phyloP scores from a whole-genome alignment of 2,113 vertebrate genomes.

The Ammodramus savannarum region DNA sequence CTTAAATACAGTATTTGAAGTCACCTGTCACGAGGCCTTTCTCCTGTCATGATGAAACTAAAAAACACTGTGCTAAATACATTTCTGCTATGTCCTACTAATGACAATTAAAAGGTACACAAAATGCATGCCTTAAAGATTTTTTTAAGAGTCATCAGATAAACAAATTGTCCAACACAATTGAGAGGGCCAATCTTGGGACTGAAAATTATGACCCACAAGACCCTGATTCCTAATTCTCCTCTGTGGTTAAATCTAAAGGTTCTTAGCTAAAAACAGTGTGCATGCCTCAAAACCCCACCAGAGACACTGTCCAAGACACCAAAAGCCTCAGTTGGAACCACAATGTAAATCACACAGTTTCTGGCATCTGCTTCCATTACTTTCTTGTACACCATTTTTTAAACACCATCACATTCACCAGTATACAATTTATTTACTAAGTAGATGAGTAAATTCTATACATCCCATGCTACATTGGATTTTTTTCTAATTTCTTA shows the following conservation, averaged over 20 bases:
- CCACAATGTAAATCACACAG: not conserved
- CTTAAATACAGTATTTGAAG: not conserved
- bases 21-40: not conserved
- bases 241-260: not conserved
- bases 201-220: not conserved
- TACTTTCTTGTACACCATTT: not conserved
- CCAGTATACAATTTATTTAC: not conserved
- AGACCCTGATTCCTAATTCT: not conserved
- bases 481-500: not conserved
- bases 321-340: not conserved
- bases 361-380: not conserved
- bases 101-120: not conserved
- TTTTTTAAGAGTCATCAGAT: not conserved
- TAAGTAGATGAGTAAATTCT: not conserved
- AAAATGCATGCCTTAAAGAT: not conserved
- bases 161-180: not conserved
- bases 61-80: not conserved
- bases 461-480: not conserved
- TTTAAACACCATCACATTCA: not conserved
- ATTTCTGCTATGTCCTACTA: not conserved
- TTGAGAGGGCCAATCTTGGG: not conserved
- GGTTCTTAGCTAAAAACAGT: accelerated
- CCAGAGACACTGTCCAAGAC: not conserved
- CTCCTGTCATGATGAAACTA: not conserved
- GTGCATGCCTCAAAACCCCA: accelerated